These are phyloP conservation scores for Blastomussa wellsi DNA, from an alignment of 92 coral and sea anemone species.

Conservation along the genomic window DNA sequence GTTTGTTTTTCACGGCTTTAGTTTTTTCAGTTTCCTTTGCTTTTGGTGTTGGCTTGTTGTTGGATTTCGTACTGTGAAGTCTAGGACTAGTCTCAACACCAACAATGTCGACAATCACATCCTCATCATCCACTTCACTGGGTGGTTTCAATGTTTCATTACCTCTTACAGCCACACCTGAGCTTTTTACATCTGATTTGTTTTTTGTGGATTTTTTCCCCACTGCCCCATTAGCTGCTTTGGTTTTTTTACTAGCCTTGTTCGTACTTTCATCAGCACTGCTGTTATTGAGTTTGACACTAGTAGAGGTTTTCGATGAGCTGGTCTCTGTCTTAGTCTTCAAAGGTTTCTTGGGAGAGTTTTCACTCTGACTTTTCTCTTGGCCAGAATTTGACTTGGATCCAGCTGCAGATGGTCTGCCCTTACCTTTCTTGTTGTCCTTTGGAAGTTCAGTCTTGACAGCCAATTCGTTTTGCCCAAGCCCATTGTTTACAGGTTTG, in stretches of 20 bases:
- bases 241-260: constrained; percentile 40
- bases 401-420: constrained; percentile 27
- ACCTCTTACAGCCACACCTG: not conserved
- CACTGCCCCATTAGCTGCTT: constrained; percentile 17
- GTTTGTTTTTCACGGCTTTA: constrained; percentile 28
- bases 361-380: constrained; percentile 38
- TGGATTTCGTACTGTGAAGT: constrained; percentile 23
- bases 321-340: constrained; percentile 54
- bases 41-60: constrained; percentile 37
- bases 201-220: constrained; percentile 35
- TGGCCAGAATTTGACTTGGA: constrained; percentile 16
- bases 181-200: constrained; percentile 26
- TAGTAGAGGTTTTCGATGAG: not conserved
- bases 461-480: not conserved
- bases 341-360: constrained; percentile 31
- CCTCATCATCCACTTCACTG: constrained; percentile 75
- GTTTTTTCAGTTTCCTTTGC: constrained; percentile 32
- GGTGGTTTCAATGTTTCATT: constrained; percentile 26
- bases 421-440: constrained; percentile 43
- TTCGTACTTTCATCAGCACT: constrained; percentile 30
- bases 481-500: constrained; percentile 5
- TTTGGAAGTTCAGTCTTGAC: constrained; percentile 41
- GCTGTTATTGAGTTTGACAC: not conserved
- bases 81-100: constrained; percentile 66
- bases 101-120: constrained; percentile 69